Evolutionary conservation across 2,113 vertebrate genomes (phyloP).

Genomic region (Serinus canaria): DNA sequence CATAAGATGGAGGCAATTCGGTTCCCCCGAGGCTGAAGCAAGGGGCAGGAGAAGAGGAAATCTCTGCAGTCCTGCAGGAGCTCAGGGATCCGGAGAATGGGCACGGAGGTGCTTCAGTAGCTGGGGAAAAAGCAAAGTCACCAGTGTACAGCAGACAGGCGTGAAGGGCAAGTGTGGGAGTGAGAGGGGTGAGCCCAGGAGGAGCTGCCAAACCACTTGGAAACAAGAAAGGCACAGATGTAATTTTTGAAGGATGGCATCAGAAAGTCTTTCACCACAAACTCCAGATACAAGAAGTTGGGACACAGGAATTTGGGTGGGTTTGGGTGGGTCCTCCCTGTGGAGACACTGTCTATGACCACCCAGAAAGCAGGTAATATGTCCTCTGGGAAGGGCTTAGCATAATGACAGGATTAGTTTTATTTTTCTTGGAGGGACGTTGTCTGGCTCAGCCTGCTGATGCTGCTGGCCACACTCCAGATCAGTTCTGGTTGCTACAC

Average conservation of each 20-base stretch:
- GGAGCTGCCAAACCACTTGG: neutral
- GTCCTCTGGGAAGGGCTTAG: neutral
- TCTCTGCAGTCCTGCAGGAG: neutral
- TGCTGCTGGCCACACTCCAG: neutral
- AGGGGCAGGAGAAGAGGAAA: neutral
- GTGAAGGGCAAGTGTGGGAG: neutral
- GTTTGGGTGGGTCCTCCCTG: neutral
- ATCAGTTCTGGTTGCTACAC: neutral
- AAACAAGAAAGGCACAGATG: conserved; percentile 8
- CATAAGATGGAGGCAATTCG: conserved; percentile 71
- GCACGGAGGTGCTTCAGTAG: neutral
- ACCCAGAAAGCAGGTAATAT: neutral
- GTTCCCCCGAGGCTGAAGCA: neutral
- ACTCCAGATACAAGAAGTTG: neutral
- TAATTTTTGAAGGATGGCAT: conserved; percentile 10
- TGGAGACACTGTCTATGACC: neutral
- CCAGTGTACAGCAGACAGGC: neutral
- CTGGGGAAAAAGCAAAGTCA: conserved; percentile 53
- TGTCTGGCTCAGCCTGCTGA: neutral
- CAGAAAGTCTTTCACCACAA: neutral
- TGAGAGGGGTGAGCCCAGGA: neutral
- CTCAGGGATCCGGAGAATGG: neutral
- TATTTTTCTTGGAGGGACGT: neutral
- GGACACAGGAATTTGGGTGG: conserved; percentile 14
- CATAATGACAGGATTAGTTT: neutral